These are phyloP conservation scores for Leuciscus idus DNA, from an alignment of 2,113 vertebrate species.

Conservation along the genomic window DNA sequence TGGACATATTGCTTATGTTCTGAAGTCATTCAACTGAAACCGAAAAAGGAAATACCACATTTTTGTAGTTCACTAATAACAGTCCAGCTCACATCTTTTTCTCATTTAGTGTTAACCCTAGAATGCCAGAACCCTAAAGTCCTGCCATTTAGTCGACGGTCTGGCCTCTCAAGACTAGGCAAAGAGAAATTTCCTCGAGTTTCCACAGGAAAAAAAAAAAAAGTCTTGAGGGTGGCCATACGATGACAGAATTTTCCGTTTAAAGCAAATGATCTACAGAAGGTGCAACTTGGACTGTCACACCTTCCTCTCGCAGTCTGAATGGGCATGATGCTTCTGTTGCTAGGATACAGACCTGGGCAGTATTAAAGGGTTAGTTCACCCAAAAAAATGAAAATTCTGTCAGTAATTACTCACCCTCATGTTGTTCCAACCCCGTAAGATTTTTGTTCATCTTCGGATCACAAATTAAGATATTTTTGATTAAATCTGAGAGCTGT, in stretches of 20 bases:
- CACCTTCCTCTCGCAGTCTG: not conserved
- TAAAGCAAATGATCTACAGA: not conserved
- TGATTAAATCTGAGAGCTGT: no score
- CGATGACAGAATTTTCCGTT: not conserved
- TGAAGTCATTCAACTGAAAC: constrained; percentile 15
- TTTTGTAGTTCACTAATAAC: not conserved
- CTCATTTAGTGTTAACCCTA: not conserved
- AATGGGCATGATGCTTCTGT: constrained; percentile 14
- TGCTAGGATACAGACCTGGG: constrained; percentile 13
- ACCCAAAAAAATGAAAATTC: no score
- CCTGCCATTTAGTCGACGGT: no score
- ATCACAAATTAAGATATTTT: no score
- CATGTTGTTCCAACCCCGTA: no score
- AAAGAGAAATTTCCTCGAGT: not conserved
- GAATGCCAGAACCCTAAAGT: no score
- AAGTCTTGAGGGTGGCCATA: not conserved
- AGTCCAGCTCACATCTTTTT: not conserved
- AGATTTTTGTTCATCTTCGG: no score
- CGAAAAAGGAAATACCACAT: not conserved
- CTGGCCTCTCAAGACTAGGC: no score
- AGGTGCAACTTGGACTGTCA: constrained; percentile 5
- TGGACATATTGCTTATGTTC: not conserved
- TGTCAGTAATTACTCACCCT: no score
- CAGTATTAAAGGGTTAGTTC: not conserved
- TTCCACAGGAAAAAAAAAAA: not conserved